A percentile compares a stretch with the other conserved stretches of the same genome.
Evolutionary conservation across 2,797 vertebrate genomes (phyloP).

Genomic region (Cirrhinus molitorella): DNA sequence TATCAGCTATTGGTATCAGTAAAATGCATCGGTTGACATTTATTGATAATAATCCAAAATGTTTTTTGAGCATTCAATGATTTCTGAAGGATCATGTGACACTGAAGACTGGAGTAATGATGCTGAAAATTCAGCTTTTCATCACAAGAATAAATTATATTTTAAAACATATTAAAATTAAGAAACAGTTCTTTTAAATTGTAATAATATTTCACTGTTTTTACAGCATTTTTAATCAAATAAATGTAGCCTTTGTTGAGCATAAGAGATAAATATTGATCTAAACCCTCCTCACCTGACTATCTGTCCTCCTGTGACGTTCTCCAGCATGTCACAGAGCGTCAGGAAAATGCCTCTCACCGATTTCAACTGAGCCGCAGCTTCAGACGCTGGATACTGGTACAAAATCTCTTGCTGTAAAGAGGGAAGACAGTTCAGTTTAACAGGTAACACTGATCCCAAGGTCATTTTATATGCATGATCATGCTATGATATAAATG

Average conservation of each 20-base stretch:
- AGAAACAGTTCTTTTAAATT: neutral
- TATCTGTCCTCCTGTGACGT: conserved; percentile 88
- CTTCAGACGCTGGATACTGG: conserved; percentile 90
- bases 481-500: neutral
- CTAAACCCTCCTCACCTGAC: conserved; percentile 77
- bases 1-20: too few relatives aligned
- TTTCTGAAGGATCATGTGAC: too few relatives aligned
- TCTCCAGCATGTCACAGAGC: conserved; percentile 95
- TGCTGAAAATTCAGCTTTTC: neutral
- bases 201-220: neutral
- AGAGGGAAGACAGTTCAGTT: conserved; percentile 17
- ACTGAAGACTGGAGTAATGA: neutral
- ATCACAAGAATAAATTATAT: neutral
- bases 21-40: too few relatives aligned
- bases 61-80: neutral
- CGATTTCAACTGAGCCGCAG: conserved; percentile 89
- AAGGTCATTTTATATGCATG: neutral
- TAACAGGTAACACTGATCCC: neutral
- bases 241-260: neutral
- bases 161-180: neutral
- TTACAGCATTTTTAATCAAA: neutral
- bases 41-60: too few relatives aligned
- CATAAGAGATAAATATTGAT: neutral
- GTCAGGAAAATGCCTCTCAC: conserved; percentile 96
- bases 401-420: conserved; percentile 93